These are phyloP conservation scores for Paramormyrops hopkinsi DNA, from an alignment of 2,797 vertebrate species.

Conservation along the genomic window DNA sequence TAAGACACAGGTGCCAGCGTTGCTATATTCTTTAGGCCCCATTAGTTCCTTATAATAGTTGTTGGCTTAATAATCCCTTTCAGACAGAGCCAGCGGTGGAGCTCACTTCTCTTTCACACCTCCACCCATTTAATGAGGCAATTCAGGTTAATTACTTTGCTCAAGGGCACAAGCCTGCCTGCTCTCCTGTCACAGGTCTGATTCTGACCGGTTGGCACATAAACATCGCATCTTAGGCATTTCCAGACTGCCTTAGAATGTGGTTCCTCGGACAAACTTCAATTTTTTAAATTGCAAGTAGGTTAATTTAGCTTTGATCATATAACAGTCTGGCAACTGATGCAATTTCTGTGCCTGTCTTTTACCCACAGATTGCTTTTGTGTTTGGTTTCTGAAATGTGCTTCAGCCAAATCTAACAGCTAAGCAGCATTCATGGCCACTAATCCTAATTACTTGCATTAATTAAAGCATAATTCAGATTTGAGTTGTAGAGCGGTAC, in stretches of 20 bases:
- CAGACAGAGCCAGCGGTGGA: not conserved
- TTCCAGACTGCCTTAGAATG: not conserved
- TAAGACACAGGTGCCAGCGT: not conserved
- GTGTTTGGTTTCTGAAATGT: not conserved
- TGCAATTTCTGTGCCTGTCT: not conserved
- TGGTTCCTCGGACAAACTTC: not conserved
- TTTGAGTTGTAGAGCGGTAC: constrained; percentile 1
- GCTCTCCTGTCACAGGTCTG: not conserved
- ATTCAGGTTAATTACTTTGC: constrained; percentile 12
- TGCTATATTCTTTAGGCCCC: not conserved
- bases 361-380: not conserved
- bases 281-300: not conserved
- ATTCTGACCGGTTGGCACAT: not conserved
- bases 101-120: not conserved
- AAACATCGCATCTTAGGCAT: not conserved
- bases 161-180: not conserved
- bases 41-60: not conserved
- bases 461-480: not conserved
- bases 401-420: not conserved
- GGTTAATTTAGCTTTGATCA: constrained; percentile 1
- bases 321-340: not conserved
- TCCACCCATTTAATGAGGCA: not conserved
- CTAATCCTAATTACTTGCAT: constrained; percentile 8
- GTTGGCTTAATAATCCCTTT: not conserved
- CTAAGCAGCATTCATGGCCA: not conserved